Evolutionary conservation across 2,797 vertebrate species (phyloP).

Genomic region (Ceyx erithaca): DNA sequence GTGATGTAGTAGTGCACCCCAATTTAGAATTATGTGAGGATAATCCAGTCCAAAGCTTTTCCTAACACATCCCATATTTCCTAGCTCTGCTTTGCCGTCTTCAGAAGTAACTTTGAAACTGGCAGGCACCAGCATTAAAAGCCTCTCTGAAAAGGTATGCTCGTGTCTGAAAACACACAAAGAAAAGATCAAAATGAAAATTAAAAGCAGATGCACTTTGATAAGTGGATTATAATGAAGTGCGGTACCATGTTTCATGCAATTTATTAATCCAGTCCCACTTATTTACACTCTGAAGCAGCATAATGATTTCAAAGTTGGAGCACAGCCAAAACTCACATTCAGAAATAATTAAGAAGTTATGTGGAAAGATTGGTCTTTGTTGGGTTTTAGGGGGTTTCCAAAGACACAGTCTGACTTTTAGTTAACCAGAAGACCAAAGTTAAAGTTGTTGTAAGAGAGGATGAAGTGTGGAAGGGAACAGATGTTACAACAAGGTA

Average conservation of each 20-base stretch:
- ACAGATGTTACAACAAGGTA: background rate
- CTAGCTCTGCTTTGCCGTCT: background rate
- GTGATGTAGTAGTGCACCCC: background rate
- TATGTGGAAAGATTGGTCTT: background rate
- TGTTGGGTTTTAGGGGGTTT: background rate
- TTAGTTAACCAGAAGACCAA: background rate
- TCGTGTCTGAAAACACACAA: slow-evolving; percentile 26
- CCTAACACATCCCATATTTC: background rate
- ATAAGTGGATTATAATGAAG: slow-evolving; percentile 75
- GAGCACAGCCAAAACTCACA: slow-evolving; percentile 69
- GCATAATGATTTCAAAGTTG: slow-evolving; percentile 61
- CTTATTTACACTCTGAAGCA: slow-evolving; percentile 65
- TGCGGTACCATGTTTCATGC: slow-evolving; percentile 65
- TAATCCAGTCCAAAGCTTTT: background rate
- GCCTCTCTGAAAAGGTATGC: slow-evolving; percentile 14
- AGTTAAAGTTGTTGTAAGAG: background rate
- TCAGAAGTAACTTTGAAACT: slow-evolving; percentile 31
- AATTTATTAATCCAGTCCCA: slow-evolving; percentile 70
- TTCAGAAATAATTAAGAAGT: slow-evolving; percentile 58
- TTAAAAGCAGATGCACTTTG: slow-evolving; percentile 72
- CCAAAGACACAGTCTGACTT: background rate
- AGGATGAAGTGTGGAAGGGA: background rate
- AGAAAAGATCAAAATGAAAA: slow-evolving; percentile 69
- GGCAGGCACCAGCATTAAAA: slow-evolving; percentile 51
- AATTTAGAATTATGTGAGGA: background rate